phyloP scores from a whole-genome alignment of 1,140 invertebrate species.

The Scaptomyza graminum region DNA sequence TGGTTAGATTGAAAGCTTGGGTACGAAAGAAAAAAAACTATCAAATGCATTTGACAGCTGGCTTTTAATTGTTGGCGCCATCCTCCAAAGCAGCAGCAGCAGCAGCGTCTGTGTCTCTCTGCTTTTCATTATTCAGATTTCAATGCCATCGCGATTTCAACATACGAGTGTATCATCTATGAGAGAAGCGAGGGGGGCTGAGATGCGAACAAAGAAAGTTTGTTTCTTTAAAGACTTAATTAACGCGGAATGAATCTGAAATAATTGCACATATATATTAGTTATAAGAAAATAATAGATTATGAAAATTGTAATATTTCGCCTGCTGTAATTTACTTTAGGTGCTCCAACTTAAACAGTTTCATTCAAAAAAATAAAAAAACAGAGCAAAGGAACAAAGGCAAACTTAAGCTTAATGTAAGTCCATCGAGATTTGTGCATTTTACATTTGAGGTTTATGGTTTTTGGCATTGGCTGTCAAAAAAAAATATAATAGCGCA shows the following conservation, averaged over 20 bases:
- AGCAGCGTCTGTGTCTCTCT: slow-evolving; percentile 30
- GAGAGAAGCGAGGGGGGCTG: neutral
- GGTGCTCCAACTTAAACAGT: too few relatives aligned
- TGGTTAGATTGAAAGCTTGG: neutral
- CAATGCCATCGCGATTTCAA: slow-evolving; percentile 14
- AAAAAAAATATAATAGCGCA: slow-evolving; percentile 27
- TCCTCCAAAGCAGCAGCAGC: slow-evolving; percentile 1
- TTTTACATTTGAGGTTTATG: slow-evolving; percentile 56
- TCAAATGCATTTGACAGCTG: slow-evolving; percentile 78
- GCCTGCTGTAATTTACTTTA: too few relatives aligned
- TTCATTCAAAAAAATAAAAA: too few relatives aligned
- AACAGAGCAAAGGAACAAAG: too few relatives aligned
- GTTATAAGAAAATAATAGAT: too few relatives aligned
- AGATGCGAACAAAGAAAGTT: neutral
- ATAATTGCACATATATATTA: too few relatives aligned
- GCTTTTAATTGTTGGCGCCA: slow-evolving; percentile 65
- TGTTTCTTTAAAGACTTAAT: neutral
- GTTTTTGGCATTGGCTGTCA: slow-evolving; percentile 8
- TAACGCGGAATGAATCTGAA: neutral
- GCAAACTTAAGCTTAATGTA: slow-evolving; percentile 17
- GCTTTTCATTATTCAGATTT: slow-evolving; percentile 32
- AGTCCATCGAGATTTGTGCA: slow-evolving; percentile 37
- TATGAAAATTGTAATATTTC: too few relatives aligned
- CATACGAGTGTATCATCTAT: neutral
- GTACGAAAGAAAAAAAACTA: slow-evolving; percentile 54